These are phyloP conservation scores for Phorcus lineatus DNA, from an alignment of 2,888 invertebrate genomes.

Conservation along the genomic window DNA sequence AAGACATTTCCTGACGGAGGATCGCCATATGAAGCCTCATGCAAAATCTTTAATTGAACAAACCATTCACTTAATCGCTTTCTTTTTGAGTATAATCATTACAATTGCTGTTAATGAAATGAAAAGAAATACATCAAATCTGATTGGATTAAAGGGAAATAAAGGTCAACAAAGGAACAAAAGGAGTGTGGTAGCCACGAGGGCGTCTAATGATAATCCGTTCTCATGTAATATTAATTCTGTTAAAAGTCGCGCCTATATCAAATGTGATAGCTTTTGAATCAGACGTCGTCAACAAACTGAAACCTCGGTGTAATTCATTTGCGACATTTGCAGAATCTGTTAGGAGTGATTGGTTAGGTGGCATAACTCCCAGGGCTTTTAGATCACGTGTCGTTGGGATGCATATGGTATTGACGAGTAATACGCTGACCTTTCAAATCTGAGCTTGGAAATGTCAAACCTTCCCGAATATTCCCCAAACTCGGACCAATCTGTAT, in stretches of 20 bases:
- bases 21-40: no score
- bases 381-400: neutral
- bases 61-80: neutral
- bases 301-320: neutral
- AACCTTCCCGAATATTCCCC: neutral
- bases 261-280: neutral
- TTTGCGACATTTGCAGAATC: neutral
- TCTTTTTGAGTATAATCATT: neutral
- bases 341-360: neutral
- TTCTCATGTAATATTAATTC: neutral
- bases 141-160: no score
- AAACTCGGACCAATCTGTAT: no score
- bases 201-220: no score
- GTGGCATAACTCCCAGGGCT: neutral
- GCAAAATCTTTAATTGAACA: no score
- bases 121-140: no score
- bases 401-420: neutral
- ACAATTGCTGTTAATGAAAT: neutral
- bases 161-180: no score
- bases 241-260: neutral
- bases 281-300: neutral
- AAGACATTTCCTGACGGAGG: no score
- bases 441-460: conserved; percentile 4
- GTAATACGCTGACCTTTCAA: neutral
- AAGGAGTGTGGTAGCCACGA: no score